Evolutionary conservation across 2,113 vertebrate genomes (phyloP).

Genomic region (Sardina pilchardus): DNA sequence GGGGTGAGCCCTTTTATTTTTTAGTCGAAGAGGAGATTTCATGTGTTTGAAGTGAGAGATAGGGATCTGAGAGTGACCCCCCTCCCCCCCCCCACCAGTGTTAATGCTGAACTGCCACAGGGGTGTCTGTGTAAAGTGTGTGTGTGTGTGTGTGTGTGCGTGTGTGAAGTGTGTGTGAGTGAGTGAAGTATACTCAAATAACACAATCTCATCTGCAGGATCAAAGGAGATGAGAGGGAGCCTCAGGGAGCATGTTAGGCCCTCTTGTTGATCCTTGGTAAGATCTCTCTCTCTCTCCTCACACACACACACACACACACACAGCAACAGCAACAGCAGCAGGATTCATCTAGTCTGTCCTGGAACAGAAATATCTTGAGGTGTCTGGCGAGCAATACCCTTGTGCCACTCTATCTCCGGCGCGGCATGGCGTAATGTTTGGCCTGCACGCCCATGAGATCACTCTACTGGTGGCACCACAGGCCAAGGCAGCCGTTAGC

Average conservation of each 20-base stretch:
- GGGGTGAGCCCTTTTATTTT: not conserved
- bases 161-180: conserved; percentile 37
- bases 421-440: not conserved
- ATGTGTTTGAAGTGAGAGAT: conserved; percentile 64
- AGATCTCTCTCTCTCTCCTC: not conserved
- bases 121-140: conserved; percentile 29
- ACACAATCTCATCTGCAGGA: conserved; percentile 68
- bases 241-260: conserved; percentile 52
- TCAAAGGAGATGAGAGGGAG: conserved; percentile 63
- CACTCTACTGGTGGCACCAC: too few relatives aligned
- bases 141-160: conserved; percentile 44
- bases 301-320: conserved; percentile 47
- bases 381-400: not conserved
- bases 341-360: not conserved
- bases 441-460: not conserved
- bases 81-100: conserved; percentile 44
- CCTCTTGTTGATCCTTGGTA: not conserved
- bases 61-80: conserved; percentile 65
- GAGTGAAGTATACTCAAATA: conserved; percentile 51
- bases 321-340: not conserved
- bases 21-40: conserved; percentile 34
- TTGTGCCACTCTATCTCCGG: not conserved
- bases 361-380: not conserved
- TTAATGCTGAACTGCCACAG: conserved; percentile 49
- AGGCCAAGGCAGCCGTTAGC: not conserved